A percentile compares a stretch with the other conserved stretches of the same genome.
Conservation (phyloP, 2,888 invertebrate species). For the Melipona bicolor region DNA sequence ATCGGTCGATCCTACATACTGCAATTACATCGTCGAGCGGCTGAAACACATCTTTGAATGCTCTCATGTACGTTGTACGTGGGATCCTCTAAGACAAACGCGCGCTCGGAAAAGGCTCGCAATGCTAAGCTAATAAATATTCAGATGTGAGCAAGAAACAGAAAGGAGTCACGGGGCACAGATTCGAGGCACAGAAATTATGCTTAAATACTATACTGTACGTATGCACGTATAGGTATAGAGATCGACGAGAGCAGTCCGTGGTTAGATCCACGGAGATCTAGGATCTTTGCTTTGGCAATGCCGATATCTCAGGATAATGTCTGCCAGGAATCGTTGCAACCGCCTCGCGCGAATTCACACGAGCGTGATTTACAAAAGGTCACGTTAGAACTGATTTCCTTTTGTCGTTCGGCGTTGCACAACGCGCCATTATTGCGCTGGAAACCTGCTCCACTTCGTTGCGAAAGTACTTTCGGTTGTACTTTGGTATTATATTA, state of each 20-base stretch:
- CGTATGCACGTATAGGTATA: not conserved
- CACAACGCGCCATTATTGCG: not conserved
- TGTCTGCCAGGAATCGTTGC: constrained; percentile 11
- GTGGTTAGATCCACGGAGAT: constrained; percentile 2
- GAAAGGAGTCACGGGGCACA: constrained; percentile 32
- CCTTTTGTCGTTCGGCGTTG: not conserved
- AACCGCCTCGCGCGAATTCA: constrained; percentile 21
- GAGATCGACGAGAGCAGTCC: not conserved
- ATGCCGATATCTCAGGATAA: constrained; percentile 27
- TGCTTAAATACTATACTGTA: not conserved
- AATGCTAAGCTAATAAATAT: constrained; percentile 54
- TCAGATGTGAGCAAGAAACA: constrained; percentile 32
- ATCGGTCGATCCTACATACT: constrained; percentile 8
- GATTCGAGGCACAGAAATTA: not conserved
- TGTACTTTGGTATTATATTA: not conserved
- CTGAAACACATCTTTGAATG: constrained; percentile 44
- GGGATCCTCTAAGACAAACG: constrained; percentile 47
- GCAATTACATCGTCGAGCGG: constrained; percentile 21
- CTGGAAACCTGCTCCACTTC: not conserved
- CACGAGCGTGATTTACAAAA: constrained; percentile 37
- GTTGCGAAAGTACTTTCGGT: not conserved
- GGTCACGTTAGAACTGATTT: constrained; percentile 36
- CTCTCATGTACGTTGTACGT: constrained; percentile 22
- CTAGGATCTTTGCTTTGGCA: constrained; percentile 9
- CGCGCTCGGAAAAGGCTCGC: constrained; percentile 34